Conservation (phyloP, 2,888 invertebrate genomes). For the Protodeltote pygarga region DNA sequence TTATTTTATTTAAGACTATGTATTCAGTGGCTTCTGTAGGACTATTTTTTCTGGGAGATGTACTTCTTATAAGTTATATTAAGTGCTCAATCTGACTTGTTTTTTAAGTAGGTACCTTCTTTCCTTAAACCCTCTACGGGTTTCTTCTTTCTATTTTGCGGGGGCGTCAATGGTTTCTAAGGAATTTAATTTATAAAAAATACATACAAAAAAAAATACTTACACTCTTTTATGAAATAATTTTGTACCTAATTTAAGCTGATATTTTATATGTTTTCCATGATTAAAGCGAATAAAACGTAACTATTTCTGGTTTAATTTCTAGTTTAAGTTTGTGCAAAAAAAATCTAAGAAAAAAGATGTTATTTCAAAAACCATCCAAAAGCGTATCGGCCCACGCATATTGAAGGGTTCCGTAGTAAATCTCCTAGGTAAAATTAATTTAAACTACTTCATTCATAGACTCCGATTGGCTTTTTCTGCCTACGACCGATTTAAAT, state of each 20-base stretch:
- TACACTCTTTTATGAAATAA: slow-evolving; percentile 14
- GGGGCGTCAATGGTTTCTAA: slow-evolving; percentile 27
- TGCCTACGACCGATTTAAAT: too few relatives aligned
- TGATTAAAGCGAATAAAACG: slow-evolving; percentile 45
- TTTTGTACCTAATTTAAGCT: slow-evolving; percentile 35
- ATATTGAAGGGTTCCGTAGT: too few relatives aligned
- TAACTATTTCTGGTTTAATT: slow-evolving; percentile 4
- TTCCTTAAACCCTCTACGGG: neutral
- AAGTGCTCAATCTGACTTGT: neutral
- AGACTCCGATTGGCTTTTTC: too few relatives aligned
- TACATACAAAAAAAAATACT: too few relatives aligned
- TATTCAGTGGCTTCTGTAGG: neutral
- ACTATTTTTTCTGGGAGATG: slow-evolving; percentile 10
- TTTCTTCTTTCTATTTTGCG: slow-evolving; percentile 6
- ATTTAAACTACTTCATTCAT: too few relatives aligned
- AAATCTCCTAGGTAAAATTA: too few relatives aligned
- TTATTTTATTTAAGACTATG: too few relatives aligned
- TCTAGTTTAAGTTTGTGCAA: too few relatives aligned
- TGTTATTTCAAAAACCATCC: too few relatives aligned
- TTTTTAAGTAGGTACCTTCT: neutral
- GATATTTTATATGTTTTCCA: slow-evolving; percentile 53
- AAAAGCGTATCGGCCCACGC: too few relatives aligned
- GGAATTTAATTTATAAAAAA: slow-evolving; percentile 24
- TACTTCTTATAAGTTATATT: slow-evolving; percentile 1
- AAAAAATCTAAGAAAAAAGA: too few relatives aligned